Percentiles rank a stretch among this genome's conserved stretches.
phyloP scores from a whole-genome alignment of 2,797 vertebrate genomes.

The Typhlichthys eigenmanni region DNA sequence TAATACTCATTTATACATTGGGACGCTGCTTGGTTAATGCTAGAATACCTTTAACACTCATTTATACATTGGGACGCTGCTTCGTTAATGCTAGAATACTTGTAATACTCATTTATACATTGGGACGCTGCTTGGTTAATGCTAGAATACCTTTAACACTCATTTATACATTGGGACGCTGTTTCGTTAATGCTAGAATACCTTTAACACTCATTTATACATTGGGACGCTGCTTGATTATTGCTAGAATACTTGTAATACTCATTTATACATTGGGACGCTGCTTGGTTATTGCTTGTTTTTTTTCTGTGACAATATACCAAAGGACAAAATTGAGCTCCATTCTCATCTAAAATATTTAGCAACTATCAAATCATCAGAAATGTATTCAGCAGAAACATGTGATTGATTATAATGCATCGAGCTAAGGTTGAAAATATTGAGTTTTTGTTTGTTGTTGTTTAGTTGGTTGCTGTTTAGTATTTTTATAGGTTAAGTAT shows the following conservation, averaged over 20 bases:
- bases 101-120: background rate
- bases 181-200: too few species aligned
- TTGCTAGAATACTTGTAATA: too few species aligned
- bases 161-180: too few species aligned
- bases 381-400: constrained; percentile 21
- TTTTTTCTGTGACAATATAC: background rate
- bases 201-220: too few species aligned
- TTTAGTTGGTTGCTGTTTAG: constrained; percentile 22
- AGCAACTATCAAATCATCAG: constrained; percentile 14
- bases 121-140: background rate
- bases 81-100: too few species aligned
- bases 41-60: too few species aligned
- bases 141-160: too few species aligned
- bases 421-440: background rate
- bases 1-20: background rate
- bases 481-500: constrained; percentile 22
- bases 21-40: background rate
- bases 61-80: too few species aligned
- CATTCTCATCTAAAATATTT: constrained; percentile 26
- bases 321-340: background rate
- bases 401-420: constrained; percentile 31
- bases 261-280: too few species aligned
- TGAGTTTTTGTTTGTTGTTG: constrained; percentile 4
- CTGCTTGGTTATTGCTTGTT: too few species aligned
- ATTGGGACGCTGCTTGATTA: too few species aligned